Evolutionary conservation across 1,140 invertebrate species (phyloP).

Genomic region (Globodera rostochiensis): DNA sequence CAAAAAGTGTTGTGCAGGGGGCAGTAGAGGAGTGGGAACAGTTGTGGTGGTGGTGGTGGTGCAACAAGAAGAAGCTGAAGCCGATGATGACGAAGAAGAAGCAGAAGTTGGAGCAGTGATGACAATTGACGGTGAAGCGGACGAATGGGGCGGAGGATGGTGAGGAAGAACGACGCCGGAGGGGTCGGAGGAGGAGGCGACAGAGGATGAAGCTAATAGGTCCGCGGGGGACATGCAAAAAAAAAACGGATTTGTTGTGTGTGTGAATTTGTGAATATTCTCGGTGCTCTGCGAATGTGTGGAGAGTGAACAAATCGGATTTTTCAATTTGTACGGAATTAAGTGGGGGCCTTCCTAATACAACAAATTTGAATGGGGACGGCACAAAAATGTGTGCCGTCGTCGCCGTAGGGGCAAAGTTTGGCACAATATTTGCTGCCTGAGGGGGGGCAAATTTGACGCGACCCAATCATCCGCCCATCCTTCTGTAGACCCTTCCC

Average conservation of each 20-base stretch:
- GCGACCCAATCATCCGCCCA: neutral
- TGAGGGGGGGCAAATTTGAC: neutral
- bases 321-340: neutral
- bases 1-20: neutral
- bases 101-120: no score
- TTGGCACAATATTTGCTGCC: neutral
- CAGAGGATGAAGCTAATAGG: neutral
- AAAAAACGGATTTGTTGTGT: neutral
- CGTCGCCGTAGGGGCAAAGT: neutral
- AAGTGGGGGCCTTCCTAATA: neutral
- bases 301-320: neutral
- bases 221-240: neutral
- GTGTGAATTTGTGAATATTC: neutral
- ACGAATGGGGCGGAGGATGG: neutral
- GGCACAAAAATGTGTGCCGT: neutral
- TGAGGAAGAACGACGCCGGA: neutral
- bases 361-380: neutral
- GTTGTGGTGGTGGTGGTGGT: neutral
- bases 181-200: neutral
- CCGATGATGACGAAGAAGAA: no score
- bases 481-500: neutral
- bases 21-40: neutral
- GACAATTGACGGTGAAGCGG: neutral
- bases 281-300: no score
- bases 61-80: no score